These are phyloP conservation scores for Podarcis muralis DNA, from an alignment of 2,113 vertebrate species.

Conservation along the genomic window DNA sequence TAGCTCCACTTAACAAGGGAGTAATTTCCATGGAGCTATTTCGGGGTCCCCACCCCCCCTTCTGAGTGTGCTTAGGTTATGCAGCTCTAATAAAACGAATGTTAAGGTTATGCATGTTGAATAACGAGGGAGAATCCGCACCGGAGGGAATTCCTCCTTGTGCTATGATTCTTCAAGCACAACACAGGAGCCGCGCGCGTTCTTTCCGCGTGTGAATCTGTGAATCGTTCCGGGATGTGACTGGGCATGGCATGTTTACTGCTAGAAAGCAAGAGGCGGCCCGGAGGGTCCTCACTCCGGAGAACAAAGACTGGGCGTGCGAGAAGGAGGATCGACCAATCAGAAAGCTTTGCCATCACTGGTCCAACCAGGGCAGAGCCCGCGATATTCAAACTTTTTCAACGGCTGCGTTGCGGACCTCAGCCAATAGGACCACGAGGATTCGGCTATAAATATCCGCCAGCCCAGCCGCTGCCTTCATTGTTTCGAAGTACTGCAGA, in stretches of 20 bases:
- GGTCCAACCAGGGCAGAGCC: background rate
- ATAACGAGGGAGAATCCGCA: no score
- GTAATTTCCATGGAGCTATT: no score
- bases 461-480: background rate
- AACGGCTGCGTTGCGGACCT: background rate
- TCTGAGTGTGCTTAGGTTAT: no score
- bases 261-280: background rate
- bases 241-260: background rate
- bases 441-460: background rate
- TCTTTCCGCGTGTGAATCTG: background rate
- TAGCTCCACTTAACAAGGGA: no score
- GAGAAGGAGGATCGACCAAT: background rate
- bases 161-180: no score
- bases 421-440: background rate
- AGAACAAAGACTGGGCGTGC: background rate
- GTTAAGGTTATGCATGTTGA: no score
- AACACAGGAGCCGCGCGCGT: no score
- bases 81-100: no score
- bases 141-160: no score
- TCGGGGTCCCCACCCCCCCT: no score
- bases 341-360: no score
- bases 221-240: background rate
- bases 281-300: background rate
- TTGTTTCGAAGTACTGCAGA: background rate
- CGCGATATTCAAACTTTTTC: background rate